A percentile compares a stretch with the other conserved stretches of the same genome.
Evolutionary conservation across 1,140 invertebrate genomes (phyloP).

Genomic region (Drosophila pruinosa): DNA sequence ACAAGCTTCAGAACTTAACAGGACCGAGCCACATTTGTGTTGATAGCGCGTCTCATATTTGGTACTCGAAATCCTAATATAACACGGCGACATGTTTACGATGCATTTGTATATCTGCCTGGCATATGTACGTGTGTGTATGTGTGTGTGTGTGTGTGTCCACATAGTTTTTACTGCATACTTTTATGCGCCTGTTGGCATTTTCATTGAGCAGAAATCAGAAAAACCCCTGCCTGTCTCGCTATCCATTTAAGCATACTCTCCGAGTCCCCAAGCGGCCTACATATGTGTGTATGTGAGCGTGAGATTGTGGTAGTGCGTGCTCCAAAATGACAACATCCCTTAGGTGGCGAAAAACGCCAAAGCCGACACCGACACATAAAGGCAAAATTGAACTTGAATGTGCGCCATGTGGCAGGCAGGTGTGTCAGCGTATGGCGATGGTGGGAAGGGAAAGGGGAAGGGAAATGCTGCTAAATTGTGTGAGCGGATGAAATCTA

Average conservation of each 20-base stretch:
- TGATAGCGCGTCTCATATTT: slow-evolving; percentile 53
- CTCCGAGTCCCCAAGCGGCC: slow-evolving; percentile 10
- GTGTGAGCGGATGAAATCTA: slow-evolving; percentile 11
- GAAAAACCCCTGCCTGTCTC: slow-evolving; percentile 43
- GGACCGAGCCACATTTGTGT: background rate
- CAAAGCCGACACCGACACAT: slow-evolving; percentile 62
- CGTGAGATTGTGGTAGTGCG: slow-evolving; percentile 26
- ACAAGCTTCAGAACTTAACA: background rate
- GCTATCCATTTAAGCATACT: slow-evolving; percentile 31
- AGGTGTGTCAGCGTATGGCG: background rate
- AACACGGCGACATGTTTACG: slow-evolving; percentile 71
- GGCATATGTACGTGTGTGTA: background rate
- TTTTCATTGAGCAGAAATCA: slow-evolving; percentile 69
- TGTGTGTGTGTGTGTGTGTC: background rate
- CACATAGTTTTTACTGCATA: slow-evolving; percentile 33
- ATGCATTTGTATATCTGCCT: slow-evolving; percentile 52
- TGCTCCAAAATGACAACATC: slow-evolving; percentile 66
- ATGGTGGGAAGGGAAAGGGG: background rate
- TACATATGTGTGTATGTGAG: slow-evolving; percentile 8
- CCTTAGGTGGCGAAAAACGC: slow-evolving; percentile 49
- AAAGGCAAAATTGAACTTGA: slow-evolving; percentile 74
- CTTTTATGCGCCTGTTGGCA: slow-evolving; percentile 61
- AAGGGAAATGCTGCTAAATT: background rate
- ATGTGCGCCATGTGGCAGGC: slow-evolving; percentile 52
- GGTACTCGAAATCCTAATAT: slow-evolving; percentile 70